Evolutionary conservation across 2,113 vertebrate species (phyloP).

Genomic region (Pygoscelis adeliae): DNA sequence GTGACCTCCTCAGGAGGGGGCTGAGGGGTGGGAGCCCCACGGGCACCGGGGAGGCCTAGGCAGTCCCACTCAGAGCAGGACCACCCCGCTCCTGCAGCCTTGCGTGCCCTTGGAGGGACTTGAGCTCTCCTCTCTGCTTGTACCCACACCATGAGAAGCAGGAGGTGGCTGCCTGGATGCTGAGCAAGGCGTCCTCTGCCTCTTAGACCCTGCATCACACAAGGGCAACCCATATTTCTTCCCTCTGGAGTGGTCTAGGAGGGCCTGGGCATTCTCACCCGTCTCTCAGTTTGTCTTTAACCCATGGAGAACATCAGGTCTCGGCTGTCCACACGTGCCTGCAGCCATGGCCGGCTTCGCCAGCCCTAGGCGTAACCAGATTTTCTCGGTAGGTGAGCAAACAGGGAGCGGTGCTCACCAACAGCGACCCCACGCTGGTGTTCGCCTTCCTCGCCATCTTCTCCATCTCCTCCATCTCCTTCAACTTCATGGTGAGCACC

Average conservation of each 20-base stretch:
- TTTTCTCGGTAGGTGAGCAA: constrained; percentile 82
- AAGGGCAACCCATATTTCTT: background rate
- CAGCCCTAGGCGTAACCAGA: background rate
- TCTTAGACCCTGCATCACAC: accelerated
- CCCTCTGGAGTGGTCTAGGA: background rate
- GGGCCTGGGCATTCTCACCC: background rate
- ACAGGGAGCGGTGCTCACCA: constrained; percentile 87
- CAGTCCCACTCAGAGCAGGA: background rate
- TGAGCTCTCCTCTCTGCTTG: background rate
- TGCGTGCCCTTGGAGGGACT: background rate
- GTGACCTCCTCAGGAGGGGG: background rate
- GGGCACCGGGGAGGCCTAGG: background rate
- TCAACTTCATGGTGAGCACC: constrained; percentile 98
- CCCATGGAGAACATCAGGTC: background rate
- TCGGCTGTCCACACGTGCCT: background rate
- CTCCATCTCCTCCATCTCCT: constrained; percentile 89
- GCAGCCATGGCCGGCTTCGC: background rate
- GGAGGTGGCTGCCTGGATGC: background rate
- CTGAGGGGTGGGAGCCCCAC: background rate
- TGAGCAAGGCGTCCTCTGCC: background rate
- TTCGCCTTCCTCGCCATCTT: constrained; percentile 89
- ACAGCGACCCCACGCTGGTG: constrained; percentile 90
- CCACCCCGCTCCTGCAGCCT: background rate
- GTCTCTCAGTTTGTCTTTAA: background rate
- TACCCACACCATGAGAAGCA: background rate